Percentiles rank a stretch among this genome's conserved stretches.
Evolutionary conservation across 2,888 invertebrate species (phyloP).

Genomic region (Unio delphinus): DNA sequence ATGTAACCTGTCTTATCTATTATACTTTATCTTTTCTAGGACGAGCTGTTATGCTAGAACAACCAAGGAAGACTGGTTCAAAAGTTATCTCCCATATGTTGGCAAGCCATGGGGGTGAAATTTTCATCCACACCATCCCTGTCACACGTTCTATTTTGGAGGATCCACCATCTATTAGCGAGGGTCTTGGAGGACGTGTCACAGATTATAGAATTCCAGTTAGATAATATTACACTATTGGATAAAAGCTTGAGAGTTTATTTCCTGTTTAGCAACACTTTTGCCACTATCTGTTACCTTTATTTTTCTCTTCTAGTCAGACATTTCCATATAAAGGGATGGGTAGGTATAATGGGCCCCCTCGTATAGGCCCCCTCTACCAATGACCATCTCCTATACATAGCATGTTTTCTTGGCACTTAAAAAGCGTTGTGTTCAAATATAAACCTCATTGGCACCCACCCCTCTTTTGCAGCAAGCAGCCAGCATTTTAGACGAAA

Average conservation of each 20-base stretch:
- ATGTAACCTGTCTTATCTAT: too few relatives aligned
- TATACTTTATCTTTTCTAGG: conserved; percentile 49
- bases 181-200: conserved; percentile 93
- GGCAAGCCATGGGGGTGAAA: conserved; percentile 94
- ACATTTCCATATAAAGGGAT: not conserved
- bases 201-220: conserved; percentile 86
- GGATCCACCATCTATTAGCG: conserved; percentile 95
- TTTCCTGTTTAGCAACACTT: not conserved
- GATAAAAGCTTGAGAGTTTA: not conserved
- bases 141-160: conserved; percentile 89
- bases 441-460: too few relatives aligned
- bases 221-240: conserved; percentile 17
- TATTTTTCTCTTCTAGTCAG: not conserved
- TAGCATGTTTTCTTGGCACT: too few relatives aligned
- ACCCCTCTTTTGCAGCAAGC: too few relatives aligned
- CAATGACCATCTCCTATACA: too few relatives aligned
- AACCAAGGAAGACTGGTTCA: conserved; percentile 79
- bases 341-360: too few relatives aligned
- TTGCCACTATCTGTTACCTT: conserved; percentile 3
- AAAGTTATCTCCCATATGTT: conserved; percentile 93
- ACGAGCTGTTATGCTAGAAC: conserved; percentile 80
- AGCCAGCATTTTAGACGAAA: too few relatives aligned
- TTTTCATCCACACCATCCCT: conserved; percentile 93
- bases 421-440: too few relatives aligned
- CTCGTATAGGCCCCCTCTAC: too few relatives aligned